phyloP scores from a whole-genome alignment of 2,888 invertebrate species.

The Trichogramma evanescens region DNA sequence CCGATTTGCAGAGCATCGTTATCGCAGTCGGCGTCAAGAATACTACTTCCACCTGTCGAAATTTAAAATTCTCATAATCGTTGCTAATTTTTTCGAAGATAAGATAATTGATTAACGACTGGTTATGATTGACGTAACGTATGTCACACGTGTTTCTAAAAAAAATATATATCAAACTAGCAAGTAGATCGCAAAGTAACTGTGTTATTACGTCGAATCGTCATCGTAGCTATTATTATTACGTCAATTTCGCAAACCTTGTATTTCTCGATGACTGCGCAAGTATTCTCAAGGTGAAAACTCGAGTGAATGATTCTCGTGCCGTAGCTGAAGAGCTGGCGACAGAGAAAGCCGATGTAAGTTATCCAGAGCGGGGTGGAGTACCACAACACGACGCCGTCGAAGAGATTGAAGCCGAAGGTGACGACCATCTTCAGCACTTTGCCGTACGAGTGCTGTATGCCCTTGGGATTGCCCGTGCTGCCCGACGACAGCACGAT shows the following conservation, averaged over 20 bases:
- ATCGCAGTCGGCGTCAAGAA: neutral
- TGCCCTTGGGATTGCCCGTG: conserved; percentile 29
- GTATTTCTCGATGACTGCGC: conserved; percentile 33
- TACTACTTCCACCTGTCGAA: neutral
- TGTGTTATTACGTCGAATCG: neutral
- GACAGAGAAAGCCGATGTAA: conserved; percentile 17
- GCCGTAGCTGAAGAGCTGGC: conserved; percentile 11
- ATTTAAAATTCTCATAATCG: no score
- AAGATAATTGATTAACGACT: no score
- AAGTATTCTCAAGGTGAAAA: conserved; percentile 27
- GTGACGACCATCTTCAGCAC: conserved; percentile 13
- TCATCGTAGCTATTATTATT: no score
- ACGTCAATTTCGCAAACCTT: conserved; percentile 25
- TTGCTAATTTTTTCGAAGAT: no score
- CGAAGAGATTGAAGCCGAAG: neutral
- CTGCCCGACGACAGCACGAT: conserved; percentile 31
- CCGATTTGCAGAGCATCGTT: neutral
- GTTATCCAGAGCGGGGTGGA: conserved; percentile 28
- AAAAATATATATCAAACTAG: neutral
- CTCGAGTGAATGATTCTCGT: conserved; percentile 25
- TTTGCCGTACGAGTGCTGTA: conserved; percentile 23
- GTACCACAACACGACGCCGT: conserved; percentile 21
- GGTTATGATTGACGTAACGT: no score
- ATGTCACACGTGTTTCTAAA: no score
- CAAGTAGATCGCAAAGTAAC: neutral